These are phyloP conservation scores for Larimichthys polyactis DNA, from an alignment of 2,113 vertebrate genomes.

Conservation along the genomic window DNA sequence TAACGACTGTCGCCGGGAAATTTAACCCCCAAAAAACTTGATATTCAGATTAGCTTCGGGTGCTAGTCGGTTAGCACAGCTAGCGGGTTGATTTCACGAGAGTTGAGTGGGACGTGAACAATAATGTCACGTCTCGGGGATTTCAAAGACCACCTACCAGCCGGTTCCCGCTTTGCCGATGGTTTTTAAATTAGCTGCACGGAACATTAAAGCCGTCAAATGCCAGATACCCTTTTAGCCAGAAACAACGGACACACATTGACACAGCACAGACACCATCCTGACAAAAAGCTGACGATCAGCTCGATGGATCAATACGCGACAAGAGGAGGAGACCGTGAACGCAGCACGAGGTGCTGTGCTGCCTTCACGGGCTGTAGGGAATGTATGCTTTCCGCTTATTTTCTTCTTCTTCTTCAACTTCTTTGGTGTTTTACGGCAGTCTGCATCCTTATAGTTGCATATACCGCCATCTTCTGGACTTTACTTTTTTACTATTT, in stretches of 20 bases:
- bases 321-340: constrained; percentile 55
- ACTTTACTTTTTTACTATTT: too few species aligned
- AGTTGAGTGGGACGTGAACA: constrained; percentile 64
- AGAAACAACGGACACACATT: constrained; percentile 75
- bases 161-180: constrained; percentile 86
- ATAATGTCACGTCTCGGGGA: constrained; percentile 54
- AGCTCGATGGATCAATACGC: constrained; percentile 63
- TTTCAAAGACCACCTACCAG: constrained; percentile 82
- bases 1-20: background rate
- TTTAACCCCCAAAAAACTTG: background rate
- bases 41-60: constrained; percentile 23
- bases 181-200: constrained; percentile 83
- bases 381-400: background rate
- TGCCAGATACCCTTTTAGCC: constrained; percentile 73
- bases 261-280: constrained; percentile 75
- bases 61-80: constrained; percentile 49
- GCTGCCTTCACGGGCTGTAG: constrained; percentile 41
- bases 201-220: constrained; percentile 86
- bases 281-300: constrained; percentile 71
- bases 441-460: too few species aligned
- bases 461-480: too few species aligned
- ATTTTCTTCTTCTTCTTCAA: too few species aligned
- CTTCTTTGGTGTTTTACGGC: too few species aligned
- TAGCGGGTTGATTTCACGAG: constrained; percentile 59
- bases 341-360: constrained; percentile 26